Evolutionary conservation across 1,140 invertebrate genomes (phyloP).

Genomic region (Drosophila pallidifrons): DNA sequence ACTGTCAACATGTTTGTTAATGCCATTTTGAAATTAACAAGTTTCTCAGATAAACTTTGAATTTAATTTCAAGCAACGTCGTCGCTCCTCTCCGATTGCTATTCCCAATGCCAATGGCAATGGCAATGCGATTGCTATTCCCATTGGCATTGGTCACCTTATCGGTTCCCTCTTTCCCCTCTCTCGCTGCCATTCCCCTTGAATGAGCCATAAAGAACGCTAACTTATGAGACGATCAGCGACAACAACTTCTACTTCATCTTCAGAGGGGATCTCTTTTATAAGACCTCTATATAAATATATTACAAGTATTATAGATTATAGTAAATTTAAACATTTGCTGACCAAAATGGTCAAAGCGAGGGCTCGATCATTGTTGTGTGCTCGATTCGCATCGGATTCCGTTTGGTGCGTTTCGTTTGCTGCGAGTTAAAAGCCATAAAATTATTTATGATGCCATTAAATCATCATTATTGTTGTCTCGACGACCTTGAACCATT

Average conservation of each 20-base stretch:
- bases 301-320: background rate
- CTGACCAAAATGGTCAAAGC: background rate
- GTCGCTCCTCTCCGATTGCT: constrained; percentile 29
- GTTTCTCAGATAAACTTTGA: constrained; percentile 81
- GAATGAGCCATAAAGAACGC: constrained; percentile 38
- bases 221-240: constrained; percentile 39
- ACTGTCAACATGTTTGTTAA: constrained; percentile 80
- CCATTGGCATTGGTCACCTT: background rate
- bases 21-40: constrained; percentile 79
- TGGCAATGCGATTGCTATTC: background rate
- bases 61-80: constrained; percentile 64
- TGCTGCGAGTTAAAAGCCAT: constrained; percentile 65
- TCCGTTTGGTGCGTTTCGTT: constrained; percentile 34
- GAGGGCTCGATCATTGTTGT: background rate
- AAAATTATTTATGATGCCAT: constrained; percentile 82
- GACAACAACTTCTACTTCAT: background rate
- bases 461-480: constrained; percentile 84
- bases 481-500: constrained; percentile 74
- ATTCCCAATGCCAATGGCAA: background rate
- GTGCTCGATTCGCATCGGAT: background rate
- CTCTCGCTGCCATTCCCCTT: background rate
- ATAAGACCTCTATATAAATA: constrained; percentile 1
- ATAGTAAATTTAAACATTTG: constrained; percentile 8
- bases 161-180: background rate
- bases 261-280: background rate